Base-by-base conservation (phyloP, 2,797 vertebrate species). In the Phataginus tetradactyla region DNA sequence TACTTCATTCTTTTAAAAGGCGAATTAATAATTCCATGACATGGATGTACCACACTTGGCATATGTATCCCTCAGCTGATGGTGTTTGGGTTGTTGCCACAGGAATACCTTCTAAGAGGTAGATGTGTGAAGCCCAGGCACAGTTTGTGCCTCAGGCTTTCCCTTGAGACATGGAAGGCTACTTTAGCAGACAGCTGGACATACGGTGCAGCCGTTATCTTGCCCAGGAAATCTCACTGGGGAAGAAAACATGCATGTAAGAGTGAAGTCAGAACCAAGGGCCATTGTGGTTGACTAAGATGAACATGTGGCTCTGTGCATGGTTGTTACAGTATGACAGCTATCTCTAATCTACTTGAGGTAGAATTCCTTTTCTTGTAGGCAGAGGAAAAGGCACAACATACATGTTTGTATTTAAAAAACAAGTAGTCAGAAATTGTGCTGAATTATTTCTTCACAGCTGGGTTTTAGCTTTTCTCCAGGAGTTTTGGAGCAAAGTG, bases 391-490 rank as follows among this genome's bases (percentile, higher is more conserved):
- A 72, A 78, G 69, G 45, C 45, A 71, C 61, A 59, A 37, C 21
- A 42, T 66, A 10, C 49, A 34, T 84, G 55, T 11, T 63, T 88
- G 32, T 57, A 61, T 84, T 87, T 90, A 9, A 86, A 81, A 89
- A 95, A 93, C 94, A 89, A 42, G 57, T 90, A 51, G 42, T 59
- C 20, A 91, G 34, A 74, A 79, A 83, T 37, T 64, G 17, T 49
- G 8, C 34, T 77, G 32, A 32, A 7, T 71, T 68, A 25, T 81
- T 64, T 90, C 42, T 86, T 71, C 68, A 80, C 13, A 49, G 32
- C 15, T 69, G 20, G 68, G 3, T 74, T 72, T 90, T 92, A 68
- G 51, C 17, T 71, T 92, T 57, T 63, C 68, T 68, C 4, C 61
- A 86, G 68, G 42, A 81, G 39, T 75, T 77, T 91, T 77, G 90